These are phyloP conservation scores for Palythoa caribaeorum DNA, from an alignment of 92 coral and sea anemone species.

Conservation along the genomic window DNA sequence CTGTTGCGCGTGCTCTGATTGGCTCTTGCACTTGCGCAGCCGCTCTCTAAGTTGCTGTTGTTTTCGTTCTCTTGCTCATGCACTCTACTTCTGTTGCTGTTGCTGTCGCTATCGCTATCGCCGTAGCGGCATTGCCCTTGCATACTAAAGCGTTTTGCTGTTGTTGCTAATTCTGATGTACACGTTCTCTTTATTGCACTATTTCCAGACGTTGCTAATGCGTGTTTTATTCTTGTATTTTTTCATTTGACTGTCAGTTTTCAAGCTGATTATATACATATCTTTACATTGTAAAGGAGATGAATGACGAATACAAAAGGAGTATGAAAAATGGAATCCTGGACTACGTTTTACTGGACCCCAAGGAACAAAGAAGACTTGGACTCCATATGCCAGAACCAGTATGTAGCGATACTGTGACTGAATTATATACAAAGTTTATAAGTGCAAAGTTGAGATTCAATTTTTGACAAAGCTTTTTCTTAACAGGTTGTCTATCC, in stretches of 20 bases:
- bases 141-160: too few species aligned
- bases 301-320: constrained; percentile 83
- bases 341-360: constrained; percentile 93
- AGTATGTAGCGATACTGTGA: constrained; percentile 55
- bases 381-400: constrained; percentile 91
- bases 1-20: neutral
- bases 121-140: neutral
- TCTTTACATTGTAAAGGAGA: constrained; percentile 71
- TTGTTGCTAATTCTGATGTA: too few species aligned
- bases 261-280: neutral
- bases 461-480: neutral
- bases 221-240: neutral
- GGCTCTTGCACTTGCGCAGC: neutral
- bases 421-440: neutral
- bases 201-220: neutral
- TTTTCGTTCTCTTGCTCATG: neutral
- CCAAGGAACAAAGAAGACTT: constrained; percentile 90
- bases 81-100: neutral
- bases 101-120: neutral
- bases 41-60: neutral
- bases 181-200: too few species aligned
- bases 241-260: neutral
- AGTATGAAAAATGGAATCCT: constrained; percentile 93
- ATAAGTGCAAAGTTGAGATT: neutral
- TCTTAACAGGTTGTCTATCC: constrained; percentile 76